A percentile compares a stretch with the other conserved stretches of the same genome.
These are phyloP conservation scores for Marmota monax DNA, from an alignment of 2,113 vertebrate species.

Conservation along the genomic window DNA sequence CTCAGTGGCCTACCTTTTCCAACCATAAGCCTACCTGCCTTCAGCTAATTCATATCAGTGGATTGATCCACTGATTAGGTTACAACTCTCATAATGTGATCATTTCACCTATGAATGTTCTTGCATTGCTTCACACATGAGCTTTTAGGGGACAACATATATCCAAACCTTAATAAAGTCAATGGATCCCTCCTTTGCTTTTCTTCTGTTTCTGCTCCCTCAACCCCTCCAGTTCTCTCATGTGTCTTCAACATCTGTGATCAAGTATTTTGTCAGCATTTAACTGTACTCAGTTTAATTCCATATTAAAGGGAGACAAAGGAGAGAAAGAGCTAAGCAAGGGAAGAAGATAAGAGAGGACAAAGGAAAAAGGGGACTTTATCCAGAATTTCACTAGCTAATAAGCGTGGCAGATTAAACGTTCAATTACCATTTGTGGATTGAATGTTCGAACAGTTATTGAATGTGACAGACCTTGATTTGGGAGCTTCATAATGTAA, in stretches of 20 bases:
- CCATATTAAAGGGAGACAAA: neutral
- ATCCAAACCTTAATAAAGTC: neutral
- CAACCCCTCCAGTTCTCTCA: neutral
- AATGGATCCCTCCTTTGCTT: neutral
- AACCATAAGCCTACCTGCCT: no score
- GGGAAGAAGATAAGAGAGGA: neutral
- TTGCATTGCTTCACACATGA: no score
- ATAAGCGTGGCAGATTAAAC: neutral
- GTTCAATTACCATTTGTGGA: neutral
- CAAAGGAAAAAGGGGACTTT: neutral
- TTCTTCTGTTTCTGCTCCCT: neutral
- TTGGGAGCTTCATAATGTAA: neutral
- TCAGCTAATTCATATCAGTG: no score
- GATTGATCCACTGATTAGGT: no score
- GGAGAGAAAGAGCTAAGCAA: neutral
- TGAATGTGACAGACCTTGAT: neutral
- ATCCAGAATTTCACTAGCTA: neutral
- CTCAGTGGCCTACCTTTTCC: no score
- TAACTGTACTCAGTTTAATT: neutral
- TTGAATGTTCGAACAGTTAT: conserved; percentile 13
- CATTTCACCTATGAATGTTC: no score
- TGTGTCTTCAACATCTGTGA: neutral
- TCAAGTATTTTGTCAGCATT: neutral
- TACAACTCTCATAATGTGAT: no score
- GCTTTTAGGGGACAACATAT: no score